These are phyloP conservation scores for Gymnodraco acuticeps DNA, from an alignment of 2,797 vertebrate species.

Conservation along the genomic window DNA sequence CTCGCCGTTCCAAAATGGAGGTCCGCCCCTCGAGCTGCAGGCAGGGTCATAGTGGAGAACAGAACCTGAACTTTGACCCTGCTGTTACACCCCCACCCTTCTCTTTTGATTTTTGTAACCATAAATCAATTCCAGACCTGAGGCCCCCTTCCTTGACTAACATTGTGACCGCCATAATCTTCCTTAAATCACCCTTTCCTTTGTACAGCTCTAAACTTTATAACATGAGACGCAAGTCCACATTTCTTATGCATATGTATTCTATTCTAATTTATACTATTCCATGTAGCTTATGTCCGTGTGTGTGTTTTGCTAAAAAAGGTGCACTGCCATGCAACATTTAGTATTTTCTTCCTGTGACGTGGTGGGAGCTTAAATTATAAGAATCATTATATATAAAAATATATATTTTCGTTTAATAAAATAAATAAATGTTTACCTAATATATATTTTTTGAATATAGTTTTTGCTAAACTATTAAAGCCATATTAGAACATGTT, in stretches of 20 bases:
- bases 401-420: too few relatives aligned
- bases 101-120: neutral
- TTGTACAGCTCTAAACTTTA: neutral
- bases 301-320: neutral
- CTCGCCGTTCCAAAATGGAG: constrained; percentile 80
- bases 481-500: neutral
- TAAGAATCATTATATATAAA: neutral
- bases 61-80: constrained; percentile 83
- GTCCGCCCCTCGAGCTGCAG: constrained; percentile 58
- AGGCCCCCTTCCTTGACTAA: constrained; percentile 12
- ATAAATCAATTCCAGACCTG: constrained; percentile 72
- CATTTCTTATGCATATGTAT: neutral
- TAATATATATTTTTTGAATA: neutral
- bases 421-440: neutral
- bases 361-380: neutral
- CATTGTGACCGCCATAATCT: neutral
- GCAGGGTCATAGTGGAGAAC: constrained; percentile 74
- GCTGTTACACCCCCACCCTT: constrained; percentile 45
- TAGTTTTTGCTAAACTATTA: neutral
- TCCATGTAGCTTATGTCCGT: neutral
- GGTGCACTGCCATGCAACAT: too few relatives aligned
- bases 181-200: neutral
- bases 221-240: neutral
- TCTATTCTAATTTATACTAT: neutral
- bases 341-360: too few relatives aligned